Evolutionary conservation across 1,140 invertebrate genomes (phyloP).

Genomic region (Pseudachorutes palmiensis): DNA sequence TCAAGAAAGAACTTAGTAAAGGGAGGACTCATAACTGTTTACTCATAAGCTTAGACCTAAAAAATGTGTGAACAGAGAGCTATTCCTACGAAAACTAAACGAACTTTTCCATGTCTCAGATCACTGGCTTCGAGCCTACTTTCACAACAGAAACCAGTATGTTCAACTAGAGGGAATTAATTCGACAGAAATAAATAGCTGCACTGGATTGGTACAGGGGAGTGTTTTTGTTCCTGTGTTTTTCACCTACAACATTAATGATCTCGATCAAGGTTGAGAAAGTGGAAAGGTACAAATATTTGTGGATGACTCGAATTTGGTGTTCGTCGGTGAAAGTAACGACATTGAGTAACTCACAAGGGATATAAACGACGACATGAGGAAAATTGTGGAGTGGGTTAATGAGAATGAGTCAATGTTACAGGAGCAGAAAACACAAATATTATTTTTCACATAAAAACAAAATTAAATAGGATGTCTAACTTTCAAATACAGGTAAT

Average conservation of each 20-base stretch:
- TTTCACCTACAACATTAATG: conserved; percentile 19
- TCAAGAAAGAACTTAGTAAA: conserved; percentile 12
- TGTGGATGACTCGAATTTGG: conserved; percentile 19
- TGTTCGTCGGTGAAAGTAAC: conserved; percentile 3
- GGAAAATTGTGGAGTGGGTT: neutral
- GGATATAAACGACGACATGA: neutral
- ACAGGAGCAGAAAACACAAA: neutral
- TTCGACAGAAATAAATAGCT: neutral
- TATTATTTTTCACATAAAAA: neutral
- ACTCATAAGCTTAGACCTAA: conserved; percentile 15
- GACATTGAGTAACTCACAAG: neutral
- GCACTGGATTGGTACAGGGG: conserved; percentile 6
- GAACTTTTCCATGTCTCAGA: conserved; percentile 16
- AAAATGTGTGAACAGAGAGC: conserved; percentile 13
- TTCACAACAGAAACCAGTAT: conserved; percentile 5
- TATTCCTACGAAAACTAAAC: conserved; percentile 7
- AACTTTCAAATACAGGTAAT: too few relatives aligned
- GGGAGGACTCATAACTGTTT: conserved; percentile 3
- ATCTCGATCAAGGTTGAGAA: neutral
- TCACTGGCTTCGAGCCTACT: conserved; percentile 19
- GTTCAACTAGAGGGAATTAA: neutral
- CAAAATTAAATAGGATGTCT: neutral
- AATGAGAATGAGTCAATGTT: neutral
- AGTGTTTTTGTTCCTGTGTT: conserved; percentile 15
- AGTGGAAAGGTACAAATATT: conserved; percentile 5